A percentile compares a stretch with the other conserved stretches of the same genome.
These are phyloP conservation scores for Drosophila subpulchrella DNA, from an alignment of 1,140 invertebrate genomes.

Conservation along the genomic window DNA sequence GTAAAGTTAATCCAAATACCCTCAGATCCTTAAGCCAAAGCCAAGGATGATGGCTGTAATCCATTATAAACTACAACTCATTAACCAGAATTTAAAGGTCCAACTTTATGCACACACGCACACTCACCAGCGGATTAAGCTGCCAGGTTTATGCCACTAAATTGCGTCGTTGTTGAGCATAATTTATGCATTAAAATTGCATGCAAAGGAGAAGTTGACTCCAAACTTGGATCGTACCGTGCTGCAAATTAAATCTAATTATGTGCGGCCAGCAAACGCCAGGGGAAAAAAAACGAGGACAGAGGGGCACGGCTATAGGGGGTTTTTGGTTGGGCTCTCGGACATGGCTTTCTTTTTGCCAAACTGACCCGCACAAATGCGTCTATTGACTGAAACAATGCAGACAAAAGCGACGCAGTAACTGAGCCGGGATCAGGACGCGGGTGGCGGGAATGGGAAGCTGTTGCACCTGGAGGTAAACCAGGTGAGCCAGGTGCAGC, in stretches of 20 bases:
- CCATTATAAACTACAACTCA: conserved; percentile 18
- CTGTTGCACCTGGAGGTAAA: conserved; percentile 9
- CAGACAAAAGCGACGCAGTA: conserved; percentile 62
- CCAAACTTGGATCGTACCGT: conserved; percentile 3
- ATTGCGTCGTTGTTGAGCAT: conserved; percentile 54
- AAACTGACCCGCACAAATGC: conserved; percentile 81
- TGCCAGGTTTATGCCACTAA: conserved; percentile 31
- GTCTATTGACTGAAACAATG: conserved; percentile 80
- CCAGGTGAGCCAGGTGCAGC: conserved; percentile 51
- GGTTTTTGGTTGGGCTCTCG: conserved; percentile 2
- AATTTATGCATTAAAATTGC: conserved; percentile 56
- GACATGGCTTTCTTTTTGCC: conserved; percentile 59
- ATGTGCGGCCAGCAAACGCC: conserved; percentile 53
- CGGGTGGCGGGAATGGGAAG: background rate
- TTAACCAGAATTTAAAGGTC: conserved; percentile 23
- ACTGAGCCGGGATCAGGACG: conserved; percentile 11
- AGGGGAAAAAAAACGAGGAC: conserved; percentile 3
- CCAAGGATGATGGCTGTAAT: background rate
- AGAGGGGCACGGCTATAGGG: background rate
- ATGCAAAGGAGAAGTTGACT: conserved; percentile 27
- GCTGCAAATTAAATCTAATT: conserved; percentile 77
- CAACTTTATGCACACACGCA: conserved; percentile 27
- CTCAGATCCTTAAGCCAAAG: background rate
- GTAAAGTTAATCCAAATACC: background rate
- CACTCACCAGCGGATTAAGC: conserved; percentile 17